Evolutionary conservation across 2,113 vertebrate genomes (phyloP).

Genomic region (Pagrus major): DNA sequence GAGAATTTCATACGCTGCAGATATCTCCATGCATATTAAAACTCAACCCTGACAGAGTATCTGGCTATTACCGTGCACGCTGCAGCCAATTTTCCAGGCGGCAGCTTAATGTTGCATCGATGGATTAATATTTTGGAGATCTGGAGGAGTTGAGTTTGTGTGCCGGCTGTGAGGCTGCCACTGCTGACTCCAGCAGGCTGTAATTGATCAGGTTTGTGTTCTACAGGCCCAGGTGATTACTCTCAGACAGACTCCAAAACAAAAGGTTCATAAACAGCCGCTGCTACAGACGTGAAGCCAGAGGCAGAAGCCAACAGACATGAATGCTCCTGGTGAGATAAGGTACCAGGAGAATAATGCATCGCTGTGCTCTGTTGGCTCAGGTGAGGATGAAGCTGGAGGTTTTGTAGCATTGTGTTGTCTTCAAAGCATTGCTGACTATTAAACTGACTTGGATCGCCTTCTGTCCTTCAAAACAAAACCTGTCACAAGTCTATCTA

Average conservation of each 20-base stretch:
- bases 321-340: slow-evolving; percentile 27
- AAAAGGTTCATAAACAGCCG: slow-evolving; percentile 49
- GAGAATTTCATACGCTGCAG: slow-evolving; percentile 37
- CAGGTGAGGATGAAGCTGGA: background rate
- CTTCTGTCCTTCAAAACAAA: background rate
- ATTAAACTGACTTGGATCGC: background rate
- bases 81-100: slow-evolving; percentile 63
- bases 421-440: background rate
- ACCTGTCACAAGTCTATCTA: background rate
- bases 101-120: slow-evolving; percentile 62
- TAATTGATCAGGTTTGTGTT: slow-evolving; percentile 71
- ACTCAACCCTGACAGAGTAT: slow-evolving; percentile 37
- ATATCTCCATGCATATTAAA: slow-evolving; percentile 72
- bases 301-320: slow-evolving; percentile 13
- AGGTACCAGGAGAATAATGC: slow-evolving; percentile 2
- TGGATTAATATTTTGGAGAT: slow-evolving; percentile 67
- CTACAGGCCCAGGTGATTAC: slow-evolving; percentile 48
- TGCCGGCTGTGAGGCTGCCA: slow-evolving; percentile 33
- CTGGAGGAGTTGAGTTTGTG: slow-evolving; percentile 34
- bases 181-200: slow-evolving; percentile 52
- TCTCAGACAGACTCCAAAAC: slow-evolving; percentile 54
- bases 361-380: slow-evolving; percentile 30
- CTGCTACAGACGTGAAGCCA: background rate
- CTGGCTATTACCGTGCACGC: slow-evolving; percentile 37
- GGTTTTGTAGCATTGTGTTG: background rate